Percentiles rank a stretch among this genome's conserved stretches.
These are phyloP conservation scores for Microplitis mediator DNA, from an alignment of 1,140 invertebrate genomes.

Conservation along the genomic window DNA sequence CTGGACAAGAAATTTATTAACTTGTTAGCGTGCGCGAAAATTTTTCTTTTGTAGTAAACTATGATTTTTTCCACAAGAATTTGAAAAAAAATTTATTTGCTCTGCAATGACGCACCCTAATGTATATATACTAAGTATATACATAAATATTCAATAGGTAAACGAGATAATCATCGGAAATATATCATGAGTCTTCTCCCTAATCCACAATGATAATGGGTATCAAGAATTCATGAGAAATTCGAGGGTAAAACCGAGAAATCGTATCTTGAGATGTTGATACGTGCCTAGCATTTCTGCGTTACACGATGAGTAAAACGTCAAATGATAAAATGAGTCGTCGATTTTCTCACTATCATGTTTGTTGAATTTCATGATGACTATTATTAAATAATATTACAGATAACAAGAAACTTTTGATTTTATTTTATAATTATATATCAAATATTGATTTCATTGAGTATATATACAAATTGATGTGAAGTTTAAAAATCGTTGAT, in stretches of 20 bases:
- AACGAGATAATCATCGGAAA: not conserved
- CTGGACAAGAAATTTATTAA: too few relatives aligned
- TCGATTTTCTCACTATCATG: not conserved
- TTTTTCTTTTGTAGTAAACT: too few relatives aligned
- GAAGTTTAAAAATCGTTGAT: too few relatives aligned
- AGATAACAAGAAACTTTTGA: too few relatives aligned
- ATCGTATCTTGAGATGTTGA: not conserved
- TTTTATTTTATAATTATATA: too few relatives aligned
- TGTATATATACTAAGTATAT: not conserved
- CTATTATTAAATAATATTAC: too few relatives aligned
- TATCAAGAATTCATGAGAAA: constrained; percentile 7
- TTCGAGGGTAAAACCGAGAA: not conserved
- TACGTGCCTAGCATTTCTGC: constrained; percentile 17
- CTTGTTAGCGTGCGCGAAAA: too few relatives aligned
- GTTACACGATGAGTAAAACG: not conserved
- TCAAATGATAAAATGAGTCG: not conserved
- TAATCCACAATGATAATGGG: constrained; percentile 10
- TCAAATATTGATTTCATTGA: too few relatives aligned
- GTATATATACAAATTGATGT: too few relatives aligned
- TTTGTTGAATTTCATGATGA: not conserved
- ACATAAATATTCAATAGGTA: not conserved
- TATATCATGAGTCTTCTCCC: not conserved
- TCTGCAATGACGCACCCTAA: too few relatives aligned
- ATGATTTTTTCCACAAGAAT: too few relatives aligned
- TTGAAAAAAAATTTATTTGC: too few relatives aligned